Percentiles rank a stretch among this genome's conserved stretches.
Evolutionary conservation across 1,140 invertebrate genomes (phyloP).

Genomic region (Tribolium madens): DNA sequence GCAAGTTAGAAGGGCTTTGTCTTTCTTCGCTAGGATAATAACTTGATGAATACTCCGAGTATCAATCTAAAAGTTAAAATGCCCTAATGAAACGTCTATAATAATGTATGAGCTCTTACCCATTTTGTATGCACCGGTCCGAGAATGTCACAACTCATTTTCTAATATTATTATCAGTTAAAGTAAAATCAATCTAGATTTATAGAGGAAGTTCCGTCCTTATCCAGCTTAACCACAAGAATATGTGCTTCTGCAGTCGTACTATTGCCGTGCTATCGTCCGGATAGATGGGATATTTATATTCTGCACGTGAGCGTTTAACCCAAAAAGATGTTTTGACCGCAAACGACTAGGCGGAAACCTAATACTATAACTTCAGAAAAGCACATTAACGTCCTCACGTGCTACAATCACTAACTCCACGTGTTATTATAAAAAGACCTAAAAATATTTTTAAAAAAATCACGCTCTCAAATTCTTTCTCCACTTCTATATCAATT

Average conservation of each 20-base stretch:
- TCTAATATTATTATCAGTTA: constrained; percentile 44
- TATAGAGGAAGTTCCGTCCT: constrained; percentile 40
- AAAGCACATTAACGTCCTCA: constrained; percentile 42
- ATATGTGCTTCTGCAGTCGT: constrained; percentile 36
- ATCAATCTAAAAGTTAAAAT: constrained; percentile 38
- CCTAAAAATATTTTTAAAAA: constrained; percentile 6
- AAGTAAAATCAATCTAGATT: constrained; percentile 43
- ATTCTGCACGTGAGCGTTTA: constrained; percentile 44
- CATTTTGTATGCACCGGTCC: constrained; percentile 35
- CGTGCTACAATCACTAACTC: constrained; percentile 44
- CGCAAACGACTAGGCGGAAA: constrained; percentile 46
- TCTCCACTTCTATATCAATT: constrained; percentile 19
- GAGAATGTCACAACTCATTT: constrained; percentile 42
- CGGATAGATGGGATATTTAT: constrained; percentile 45
- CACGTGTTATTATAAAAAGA: constrained; percentile 32
- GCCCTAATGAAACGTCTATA: constrained; percentile 41
- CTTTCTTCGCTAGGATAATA: constrained; percentile 30
- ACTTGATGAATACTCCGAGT: constrained; percentile 40
- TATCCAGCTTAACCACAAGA: constrained; percentile 28
- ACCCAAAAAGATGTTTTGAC: constrained; percentile 46
- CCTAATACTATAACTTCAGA: constrained; percentile 40
- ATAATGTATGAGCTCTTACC: constrained; percentile 36
- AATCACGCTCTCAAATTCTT: not conserved
- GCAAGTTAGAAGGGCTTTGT: constrained; percentile 35
- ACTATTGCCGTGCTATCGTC: constrained; percentile 40